Conservation (phyloP, 1,140 invertebrate species). For the Cyclargus thomasi region DNA sequence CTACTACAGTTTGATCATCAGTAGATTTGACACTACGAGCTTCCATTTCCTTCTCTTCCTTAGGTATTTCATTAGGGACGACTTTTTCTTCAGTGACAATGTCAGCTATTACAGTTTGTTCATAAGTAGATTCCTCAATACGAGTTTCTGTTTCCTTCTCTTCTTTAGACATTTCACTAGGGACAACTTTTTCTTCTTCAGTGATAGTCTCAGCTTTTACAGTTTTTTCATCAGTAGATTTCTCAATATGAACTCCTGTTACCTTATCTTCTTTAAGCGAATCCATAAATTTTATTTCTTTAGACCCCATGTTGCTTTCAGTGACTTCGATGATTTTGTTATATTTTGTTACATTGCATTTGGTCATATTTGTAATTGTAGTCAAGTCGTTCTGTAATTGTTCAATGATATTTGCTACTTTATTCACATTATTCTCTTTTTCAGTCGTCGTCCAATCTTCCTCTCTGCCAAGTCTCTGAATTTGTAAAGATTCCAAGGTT, state of each 20-base stretch:
- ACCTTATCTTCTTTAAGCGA: background rate
- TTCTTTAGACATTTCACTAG: no score
- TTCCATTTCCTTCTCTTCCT: no score
- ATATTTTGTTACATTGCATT: background rate
- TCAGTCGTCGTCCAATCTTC: background rate
- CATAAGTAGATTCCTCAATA: no score
- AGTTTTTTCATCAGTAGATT: no score
- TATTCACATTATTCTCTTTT: background rate
- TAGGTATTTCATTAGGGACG: background rate
- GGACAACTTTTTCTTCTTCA: no score
- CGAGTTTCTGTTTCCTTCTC: no score
- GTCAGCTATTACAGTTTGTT: no score
- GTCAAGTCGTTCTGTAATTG: background rate
- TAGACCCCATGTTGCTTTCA: background rate
- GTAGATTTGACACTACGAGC: no score
- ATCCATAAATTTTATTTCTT: background rate
- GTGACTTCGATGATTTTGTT: background rate
- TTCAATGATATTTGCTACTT: background rate
- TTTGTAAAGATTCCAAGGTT: background rate
- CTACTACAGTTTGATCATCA: no score
- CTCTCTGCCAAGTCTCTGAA: background rate
- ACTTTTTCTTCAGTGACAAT: no score
- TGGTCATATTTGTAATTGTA: background rate
- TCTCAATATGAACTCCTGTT: no score
- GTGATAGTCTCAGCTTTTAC: no score